phyloP scores from a whole-genome alignment of 2,797 vertebrate genomes.

The Spinus olivaceus region DNA sequence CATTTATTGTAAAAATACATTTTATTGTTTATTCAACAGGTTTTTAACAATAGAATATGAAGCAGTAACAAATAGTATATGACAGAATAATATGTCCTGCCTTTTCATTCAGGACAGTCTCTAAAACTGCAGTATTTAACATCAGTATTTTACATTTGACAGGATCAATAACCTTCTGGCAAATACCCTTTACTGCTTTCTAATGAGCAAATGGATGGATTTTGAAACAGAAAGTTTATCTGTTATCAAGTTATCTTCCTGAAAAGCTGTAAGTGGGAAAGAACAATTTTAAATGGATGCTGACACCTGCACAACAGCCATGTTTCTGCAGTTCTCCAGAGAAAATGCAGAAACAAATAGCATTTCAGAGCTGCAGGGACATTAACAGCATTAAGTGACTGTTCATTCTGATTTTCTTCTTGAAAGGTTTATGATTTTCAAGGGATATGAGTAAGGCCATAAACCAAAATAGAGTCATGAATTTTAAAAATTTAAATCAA shows the following conservation, averaged over 20 bases:
- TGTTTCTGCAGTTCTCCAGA: background rate
- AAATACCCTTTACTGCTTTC: background rate
- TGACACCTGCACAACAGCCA: background rate
- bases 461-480: background rate
- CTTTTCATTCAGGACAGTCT: background rate
- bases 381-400: background rate
- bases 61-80: background rate
- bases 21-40: background rate
- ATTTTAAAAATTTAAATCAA: background rate
- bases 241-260: background rate
- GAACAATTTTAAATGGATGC: background rate
- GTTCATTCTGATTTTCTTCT: background rate
- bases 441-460: background rate
- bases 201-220: background rate
- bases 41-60: background rate
- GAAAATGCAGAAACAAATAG: background rate
- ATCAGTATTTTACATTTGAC: background rate
- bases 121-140: background rate
- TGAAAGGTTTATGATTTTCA: background rate
- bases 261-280: background rate
- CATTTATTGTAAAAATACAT: background rate
- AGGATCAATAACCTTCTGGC: background rate
- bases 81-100: background rate
- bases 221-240: background rate
- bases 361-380: background rate